A percentile compares a stretch with the other conserved stretches of the same genome.
These are phyloP conservation scores for Sinopyrophorus schimmeli DNA, from an alignment of 2,888 invertebrate species.

Conservation along the genomic window DNA sequence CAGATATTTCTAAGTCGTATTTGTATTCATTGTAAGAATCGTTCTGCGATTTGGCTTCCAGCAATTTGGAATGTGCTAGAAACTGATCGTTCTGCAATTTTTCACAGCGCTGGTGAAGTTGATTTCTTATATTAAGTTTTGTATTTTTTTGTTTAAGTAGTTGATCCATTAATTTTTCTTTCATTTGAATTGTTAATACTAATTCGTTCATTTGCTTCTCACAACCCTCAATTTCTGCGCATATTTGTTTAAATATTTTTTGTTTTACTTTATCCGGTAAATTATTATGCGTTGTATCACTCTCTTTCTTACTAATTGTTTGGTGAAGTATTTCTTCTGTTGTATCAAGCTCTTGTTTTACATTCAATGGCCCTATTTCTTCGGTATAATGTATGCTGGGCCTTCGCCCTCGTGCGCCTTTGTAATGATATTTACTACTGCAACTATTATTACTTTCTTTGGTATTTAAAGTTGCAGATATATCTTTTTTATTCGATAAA, in stretches of 20 bases:
- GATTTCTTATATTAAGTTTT: constrained; percentile 57
- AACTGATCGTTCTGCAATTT: constrained; percentile 65
- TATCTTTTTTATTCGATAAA: constrained; percentile 45
- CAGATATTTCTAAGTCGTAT: constrained; percentile 53
- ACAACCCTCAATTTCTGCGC: constrained; percentile 65
- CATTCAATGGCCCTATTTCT: constrained; percentile 41
- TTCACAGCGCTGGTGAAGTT: constrained; percentile 65
- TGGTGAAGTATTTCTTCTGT: too few species aligned
- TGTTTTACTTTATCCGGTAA: constrained; percentile 42
- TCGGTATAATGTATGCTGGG: constrained; percentile 53
- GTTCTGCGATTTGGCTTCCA: constrained; percentile 57
- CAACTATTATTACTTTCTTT: constrained; percentile 48
- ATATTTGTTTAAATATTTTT: constrained; percentile 50
- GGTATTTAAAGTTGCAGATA: constrained; percentile 28
- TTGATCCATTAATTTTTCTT: constrained; percentile 74
- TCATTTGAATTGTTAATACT: constrained; percentile 68
- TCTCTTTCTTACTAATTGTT: constrained; percentile 30
- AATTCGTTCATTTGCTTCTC: constrained; percentile 73
- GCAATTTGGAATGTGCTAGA: constrained; percentile 61
- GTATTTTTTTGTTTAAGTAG: constrained; percentile 63
- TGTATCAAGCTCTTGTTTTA: too few species aligned
- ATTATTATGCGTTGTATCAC: neutral
- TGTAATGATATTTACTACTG: constrained; percentile 46
- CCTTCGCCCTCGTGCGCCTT: constrained; percentile 52
- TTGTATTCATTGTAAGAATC: constrained; percentile 46